phyloP scores from a whole-genome alignment of 2,888 invertebrate species.

The Lasioglossum morio region DNA sequence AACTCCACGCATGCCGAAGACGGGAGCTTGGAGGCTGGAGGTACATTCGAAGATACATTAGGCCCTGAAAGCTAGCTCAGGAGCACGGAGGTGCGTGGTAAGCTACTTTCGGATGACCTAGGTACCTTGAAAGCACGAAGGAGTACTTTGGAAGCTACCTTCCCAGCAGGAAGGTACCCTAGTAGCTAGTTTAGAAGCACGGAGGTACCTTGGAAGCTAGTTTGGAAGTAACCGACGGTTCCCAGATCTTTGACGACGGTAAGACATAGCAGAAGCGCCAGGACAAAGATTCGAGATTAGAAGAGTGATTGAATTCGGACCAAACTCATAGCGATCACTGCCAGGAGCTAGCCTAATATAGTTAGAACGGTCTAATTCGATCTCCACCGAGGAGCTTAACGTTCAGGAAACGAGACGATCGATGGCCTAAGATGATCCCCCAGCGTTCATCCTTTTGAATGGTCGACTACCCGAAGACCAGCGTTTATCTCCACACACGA shows the following conservation, averaged over 20 bases:
- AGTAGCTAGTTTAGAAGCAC: neutral
- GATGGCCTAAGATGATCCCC: conserved; percentile 49
- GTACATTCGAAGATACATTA: too few relatives aligned
- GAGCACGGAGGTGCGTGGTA: neutral
- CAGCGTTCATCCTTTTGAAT: neutral
- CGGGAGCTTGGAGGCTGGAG: neutral
- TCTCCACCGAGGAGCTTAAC: conserved; percentile 10
- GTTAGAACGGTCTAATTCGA: conserved; percentile 47
- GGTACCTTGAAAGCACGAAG: neutral
- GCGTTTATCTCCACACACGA: neutral
- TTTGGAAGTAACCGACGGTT: neutral
- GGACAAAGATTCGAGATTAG: neutral
- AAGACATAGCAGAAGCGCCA: neutral
- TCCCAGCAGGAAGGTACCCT: neutral
- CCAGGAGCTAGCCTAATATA: conserved; percentile 66
- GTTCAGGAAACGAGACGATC: neutral
- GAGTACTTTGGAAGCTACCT: neutral
- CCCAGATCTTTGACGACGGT: neutral
- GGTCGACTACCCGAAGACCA: neutral
- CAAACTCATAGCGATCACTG: conserved; percentile 74
- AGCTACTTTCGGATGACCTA: neutral
- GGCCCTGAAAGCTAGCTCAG: neutral
- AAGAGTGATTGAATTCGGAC: conserved; percentile 62
- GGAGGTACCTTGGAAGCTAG: neutral
- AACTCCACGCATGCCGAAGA: conserved; percentile 15